These are phyloP conservation scores for Danionella dracula DNA, from an alignment of 2,797 vertebrate species.

Conservation along the genomic window DNA sequence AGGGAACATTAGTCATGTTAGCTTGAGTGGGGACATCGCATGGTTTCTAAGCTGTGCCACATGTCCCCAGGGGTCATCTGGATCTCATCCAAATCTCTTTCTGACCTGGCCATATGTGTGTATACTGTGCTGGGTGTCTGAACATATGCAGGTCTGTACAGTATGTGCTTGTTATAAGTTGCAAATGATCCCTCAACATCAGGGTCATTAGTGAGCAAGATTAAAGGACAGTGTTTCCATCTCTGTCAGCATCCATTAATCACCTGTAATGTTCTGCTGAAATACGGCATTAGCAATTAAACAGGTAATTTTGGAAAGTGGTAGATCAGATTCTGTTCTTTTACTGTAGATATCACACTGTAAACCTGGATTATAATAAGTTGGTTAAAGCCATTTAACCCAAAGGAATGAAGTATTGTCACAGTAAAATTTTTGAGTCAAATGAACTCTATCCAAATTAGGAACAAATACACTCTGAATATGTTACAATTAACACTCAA, in stretches of 20 bases:
- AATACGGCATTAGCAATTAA: neutral
- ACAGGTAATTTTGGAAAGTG: neutral
- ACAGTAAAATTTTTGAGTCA: too few relatives aligned
- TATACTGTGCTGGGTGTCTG: neutral
- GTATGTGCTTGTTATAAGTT: neutral
- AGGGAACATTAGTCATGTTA: constrained; percentile 21
- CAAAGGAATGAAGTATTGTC: too few relatives aligned
- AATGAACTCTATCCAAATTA: too few relatives aligned
- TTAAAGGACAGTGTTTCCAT: constrained; percentile 1
- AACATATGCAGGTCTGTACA: neutral
- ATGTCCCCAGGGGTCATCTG: neutral
- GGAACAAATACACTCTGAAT: too few relatives aligned
- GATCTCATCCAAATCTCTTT: neutral
- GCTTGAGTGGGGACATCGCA: neutral
- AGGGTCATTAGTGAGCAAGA: neutral
- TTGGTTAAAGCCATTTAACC: too few relatives aligned
- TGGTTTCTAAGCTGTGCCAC: neutral
- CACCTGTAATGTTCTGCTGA: neutral
- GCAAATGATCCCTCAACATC: neutral
- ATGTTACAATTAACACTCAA: too few relatives aligned
- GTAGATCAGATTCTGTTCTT: neutral
- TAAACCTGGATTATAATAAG: too few relatives aligned
- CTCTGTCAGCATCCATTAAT: constrained; percentile 4
- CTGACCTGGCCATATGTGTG: neutral
- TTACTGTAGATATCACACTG: too few relatives aligned